Conservation (phyloP, 2,888 invertebrate species). For the Lasius fuliginosus region DNA sequence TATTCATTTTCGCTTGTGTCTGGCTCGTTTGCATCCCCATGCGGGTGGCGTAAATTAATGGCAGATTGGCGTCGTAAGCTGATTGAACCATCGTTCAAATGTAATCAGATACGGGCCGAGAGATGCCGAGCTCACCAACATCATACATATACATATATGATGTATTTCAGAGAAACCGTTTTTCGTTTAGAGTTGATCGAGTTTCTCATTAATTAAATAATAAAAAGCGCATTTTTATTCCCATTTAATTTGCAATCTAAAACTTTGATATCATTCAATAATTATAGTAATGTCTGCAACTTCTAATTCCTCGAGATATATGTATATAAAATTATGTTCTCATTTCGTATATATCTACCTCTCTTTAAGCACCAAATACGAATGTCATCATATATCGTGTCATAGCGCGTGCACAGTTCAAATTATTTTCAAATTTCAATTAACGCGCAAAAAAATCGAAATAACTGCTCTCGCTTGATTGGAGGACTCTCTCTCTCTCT, state of each 20-base stretch:
- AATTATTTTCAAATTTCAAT: constrained; percentile 9
- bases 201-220: background rate
- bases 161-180: background rate
- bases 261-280: background rate
- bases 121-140: background rate
- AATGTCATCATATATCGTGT: background rate
- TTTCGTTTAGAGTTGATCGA: background rate
- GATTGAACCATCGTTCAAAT: constrained; percentile 40
- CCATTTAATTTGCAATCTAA: background rate
- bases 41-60: constrained; percentile 37
- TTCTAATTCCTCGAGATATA: background rate
- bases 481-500: background rate
- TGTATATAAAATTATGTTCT: background rate
- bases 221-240: background rate
- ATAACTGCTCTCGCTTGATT: background rate
- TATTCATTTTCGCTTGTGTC: constrained; percentile 21
- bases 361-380: background rate
- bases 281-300: background rate
- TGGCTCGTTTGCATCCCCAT: constrained; percentile 23
- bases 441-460: background rate
- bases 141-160: background rate
- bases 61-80: constrained; percentile 39
- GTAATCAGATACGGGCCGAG: constrained; percentile 28
- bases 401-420: background rate
- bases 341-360: background rate